phyloP scores from a whole-genome alignment of 1,140 invertebrate genomes.

The Drosophila gunungcola region DNA sequence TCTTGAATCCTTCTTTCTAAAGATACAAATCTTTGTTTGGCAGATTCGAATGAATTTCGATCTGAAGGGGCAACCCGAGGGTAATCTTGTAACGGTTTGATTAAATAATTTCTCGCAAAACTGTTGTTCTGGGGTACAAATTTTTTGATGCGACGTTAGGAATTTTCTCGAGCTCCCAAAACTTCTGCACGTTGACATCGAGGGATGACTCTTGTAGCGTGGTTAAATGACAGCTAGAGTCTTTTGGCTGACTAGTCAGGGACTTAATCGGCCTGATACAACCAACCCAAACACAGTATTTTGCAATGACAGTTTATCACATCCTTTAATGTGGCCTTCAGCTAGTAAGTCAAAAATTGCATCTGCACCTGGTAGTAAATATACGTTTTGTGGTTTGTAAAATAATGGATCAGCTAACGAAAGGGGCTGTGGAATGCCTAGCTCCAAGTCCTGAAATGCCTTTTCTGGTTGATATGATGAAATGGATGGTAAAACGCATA shows the following conservation, averaged over 20 bases:
- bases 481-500: not conserved
- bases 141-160: not conserved
- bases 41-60: not conserved
- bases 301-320: not conserved
- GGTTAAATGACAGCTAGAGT: not conserved
- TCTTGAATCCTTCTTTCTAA: too few species aligned
- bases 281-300: constrained; percentile 1
- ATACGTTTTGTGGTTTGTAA: too few species aligned
- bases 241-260: not conserved
- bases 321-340: not conserved
- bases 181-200: too few species aligned
- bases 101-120: not conserved
- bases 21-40: too few species aligned
- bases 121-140: not conserved
- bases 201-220: not conserved
- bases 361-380: not conserved
- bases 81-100: not conserved
- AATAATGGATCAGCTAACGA: too few species aligned
- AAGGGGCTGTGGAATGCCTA: constrained; percentile 1
- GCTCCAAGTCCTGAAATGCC: not conserved
- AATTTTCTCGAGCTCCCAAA: not conserved
- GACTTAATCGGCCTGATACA: constrained; percentile 1
- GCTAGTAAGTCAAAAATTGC: too few species aligned
- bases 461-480: not conserved
- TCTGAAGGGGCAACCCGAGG: not conserved